Conservation (phyloP, 2,888 invertebrate genomes). For the Aleiodes testaceus region DNA sequence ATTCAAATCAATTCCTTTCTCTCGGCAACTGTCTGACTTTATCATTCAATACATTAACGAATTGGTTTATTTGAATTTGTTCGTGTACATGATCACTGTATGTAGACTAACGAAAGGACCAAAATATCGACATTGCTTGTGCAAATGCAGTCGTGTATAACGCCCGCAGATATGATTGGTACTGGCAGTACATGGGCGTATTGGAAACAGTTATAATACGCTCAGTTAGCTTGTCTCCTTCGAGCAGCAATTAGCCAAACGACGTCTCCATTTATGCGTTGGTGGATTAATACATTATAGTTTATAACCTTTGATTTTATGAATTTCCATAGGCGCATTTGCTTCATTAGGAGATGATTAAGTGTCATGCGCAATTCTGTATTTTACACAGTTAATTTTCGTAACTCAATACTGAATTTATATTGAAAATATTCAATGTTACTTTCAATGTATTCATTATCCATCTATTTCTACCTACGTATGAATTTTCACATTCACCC, state of each 20-base stretch:
- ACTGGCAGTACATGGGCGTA: constrained; percentile 19
- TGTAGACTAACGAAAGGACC: not conserved
- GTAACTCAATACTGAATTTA: constrained; percentile 9
- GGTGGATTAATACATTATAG: constrained; percentile 5
- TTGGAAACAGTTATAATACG: constrained; percentile 9
- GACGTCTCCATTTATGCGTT: constrained; percentile 63
- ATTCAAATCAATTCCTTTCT: constrained; percentile 1
- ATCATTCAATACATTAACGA: constrained; percentile 6
- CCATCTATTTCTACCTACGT: not conserved
- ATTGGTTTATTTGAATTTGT: not conserved
- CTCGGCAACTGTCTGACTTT: constrained; percentile 8
- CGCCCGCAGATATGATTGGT: constrained; percentile 30
- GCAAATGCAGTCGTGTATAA: constrained; percentile 11
- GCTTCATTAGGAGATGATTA: constrained; percentile 64
- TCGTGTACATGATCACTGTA: not conserved
- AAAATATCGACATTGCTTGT: constrained; percentile 6
- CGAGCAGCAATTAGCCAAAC: constrained; percentile 60
- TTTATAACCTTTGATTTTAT: constrained; percentile 46
- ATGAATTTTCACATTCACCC: no score
- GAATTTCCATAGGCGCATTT: constrained; percentile 42
- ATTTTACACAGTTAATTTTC: constrained; percentile 15
- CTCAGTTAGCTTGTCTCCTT: constrained; percentile 33
- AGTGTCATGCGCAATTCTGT: constrained; percentile 44
- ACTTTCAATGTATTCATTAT: not conserved
- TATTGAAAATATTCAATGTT: constrained; percentile 22